Evolutionary conservation across 2,113 vertebrate species (phyloP), one percentile per base, ranked within the genome.

Genomic region (Poicephalus meyeri): DNA sequence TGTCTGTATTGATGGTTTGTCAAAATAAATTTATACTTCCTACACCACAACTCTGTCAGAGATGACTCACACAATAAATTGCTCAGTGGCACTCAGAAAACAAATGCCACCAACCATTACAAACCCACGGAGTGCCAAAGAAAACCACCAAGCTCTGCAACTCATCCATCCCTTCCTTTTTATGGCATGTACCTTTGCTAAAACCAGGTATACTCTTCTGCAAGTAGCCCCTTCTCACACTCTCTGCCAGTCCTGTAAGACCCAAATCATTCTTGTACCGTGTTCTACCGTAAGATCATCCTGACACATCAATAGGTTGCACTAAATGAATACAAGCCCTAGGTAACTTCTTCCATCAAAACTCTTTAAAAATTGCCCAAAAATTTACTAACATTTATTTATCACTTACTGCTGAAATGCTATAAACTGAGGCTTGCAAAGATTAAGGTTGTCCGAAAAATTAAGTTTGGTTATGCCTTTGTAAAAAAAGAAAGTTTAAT

Each of bases 1-100:
- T 64, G n/a, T 63, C 58, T 91, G 23, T 64, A 91, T 55, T 77
- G 55, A 86, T 90, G 47, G 10, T 71, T 84, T 96, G 52, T 66
- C 49, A 66, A 76, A 89, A 93, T 21, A 82, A 94, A 65, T 80
- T 69, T 83, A 66, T 86, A 71, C 46, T 85, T 94, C 64, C 64
- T 61, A 86, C 49, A 79, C 46, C 29, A 91, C 39, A 92, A 46
- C 11, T 68, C 64, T 93, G 71, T 37, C 63, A 91, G 41, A 81
- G 81, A 90, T 95, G 95, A 97, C 83, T 96, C 91, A 95, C 14
- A 55, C 4, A 18, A 93, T 50, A 94, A 80, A 97, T 81, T 93
- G 29, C 66, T 88, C 49, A 80, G 53, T 68, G 44, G 60, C 39
- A 70, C 31, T 82, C 92, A 81, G 70, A 83, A 58, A 64, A 78